Conservation (phyloP, 2,797 vertebrate species). For the Gymnopithys bicolor region DNA sequence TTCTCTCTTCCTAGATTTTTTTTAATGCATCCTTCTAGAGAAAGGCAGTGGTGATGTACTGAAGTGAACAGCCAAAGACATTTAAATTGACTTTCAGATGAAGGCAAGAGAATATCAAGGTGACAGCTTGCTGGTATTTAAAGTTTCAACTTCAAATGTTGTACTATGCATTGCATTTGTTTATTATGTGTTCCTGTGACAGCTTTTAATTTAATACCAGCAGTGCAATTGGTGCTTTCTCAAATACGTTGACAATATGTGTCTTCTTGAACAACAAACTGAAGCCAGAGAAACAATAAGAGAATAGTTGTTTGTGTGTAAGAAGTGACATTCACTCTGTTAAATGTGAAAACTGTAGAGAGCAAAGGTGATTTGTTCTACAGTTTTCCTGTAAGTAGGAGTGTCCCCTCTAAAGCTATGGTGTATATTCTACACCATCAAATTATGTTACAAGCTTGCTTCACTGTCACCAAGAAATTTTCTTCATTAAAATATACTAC, state of each 20-base stretch:
- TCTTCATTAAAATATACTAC: not conserved
- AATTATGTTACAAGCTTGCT: not conserved
- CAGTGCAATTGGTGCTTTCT: not conserved
- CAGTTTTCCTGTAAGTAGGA: not conserved
- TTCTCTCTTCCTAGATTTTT: not conserved
- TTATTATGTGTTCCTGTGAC: not conserved
- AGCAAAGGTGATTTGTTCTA: not conserved
- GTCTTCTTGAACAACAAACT: not conserved
- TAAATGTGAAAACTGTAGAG: not conserved
- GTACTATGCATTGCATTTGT: not conserved
- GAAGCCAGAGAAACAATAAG: not conserved
- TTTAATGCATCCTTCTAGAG: not conserved
- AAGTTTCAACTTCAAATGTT: constrained; percentile 3
- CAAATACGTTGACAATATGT: not conserved
- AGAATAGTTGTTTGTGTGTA: not conserved
- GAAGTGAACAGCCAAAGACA: not conserved
- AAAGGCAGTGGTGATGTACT: not conserved
- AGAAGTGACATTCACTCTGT: not conserved
- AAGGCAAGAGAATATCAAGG: constrained; percentile 20
- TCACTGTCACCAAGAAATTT: not conserved
- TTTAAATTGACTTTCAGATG: not conserved
- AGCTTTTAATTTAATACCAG: constrained; percentile 1
- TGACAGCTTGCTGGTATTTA: constrained; percentile 13
- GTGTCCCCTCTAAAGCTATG: not conserved
- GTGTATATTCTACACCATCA: not conserved